Evolutionary conservation across 2,888 invertebrate genomes (phyloP).

Genomic region (Eudasyphora cyanicolor): DNA sequence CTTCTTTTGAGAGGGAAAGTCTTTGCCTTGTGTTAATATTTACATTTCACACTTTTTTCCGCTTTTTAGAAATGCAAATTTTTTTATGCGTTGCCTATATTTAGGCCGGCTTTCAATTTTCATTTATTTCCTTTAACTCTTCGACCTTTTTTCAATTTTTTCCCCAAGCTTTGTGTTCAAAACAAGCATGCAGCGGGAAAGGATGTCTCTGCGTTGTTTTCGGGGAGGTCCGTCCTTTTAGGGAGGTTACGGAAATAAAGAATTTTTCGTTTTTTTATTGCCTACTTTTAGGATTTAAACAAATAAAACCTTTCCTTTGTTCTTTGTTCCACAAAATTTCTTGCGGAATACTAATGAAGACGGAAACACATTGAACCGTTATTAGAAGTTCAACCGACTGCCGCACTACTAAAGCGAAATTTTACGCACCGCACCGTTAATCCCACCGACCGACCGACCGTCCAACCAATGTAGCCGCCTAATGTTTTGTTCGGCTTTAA

Average conservation of each 20-base stretch:
- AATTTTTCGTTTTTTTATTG: slow-evolving; percentile 47
- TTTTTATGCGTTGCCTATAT: slow-evolving; percentile 32
- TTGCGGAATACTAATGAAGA: slow-evolving; percentile 48
- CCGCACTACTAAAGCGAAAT: too few species aligned
- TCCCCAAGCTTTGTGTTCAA: slow-evolving; percentile 9
- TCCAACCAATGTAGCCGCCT: too few species aligned
- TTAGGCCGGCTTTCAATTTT: slow-evolving; percentile 34
- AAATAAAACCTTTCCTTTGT: slow-evolving; percentile 43
- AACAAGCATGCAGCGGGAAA: slow-evolving; percentile 50
- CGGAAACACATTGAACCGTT: slow-evolving; percentile 24
- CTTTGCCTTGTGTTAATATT: slow-evolving; percentile 34
- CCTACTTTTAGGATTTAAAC: slow-evolving; percentile 53
- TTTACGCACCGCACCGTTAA: background rate
- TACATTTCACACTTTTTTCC: slow-evolving; percentile 34
- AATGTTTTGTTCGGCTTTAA: background rate
- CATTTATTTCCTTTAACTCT: slow-evolving; percentile 29
- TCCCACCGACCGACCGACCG: too few species aligned
- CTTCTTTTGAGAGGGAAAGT: background rate
- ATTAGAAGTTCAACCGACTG: slow-evolving; percentile 25
- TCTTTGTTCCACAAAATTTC: slow-evolving; percentile 23
- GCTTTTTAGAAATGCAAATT: slow-evolving; percentile 45
- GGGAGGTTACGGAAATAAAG: slow-evolving; percentile 8
- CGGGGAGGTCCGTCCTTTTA: too few species aligned
- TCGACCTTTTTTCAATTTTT: slow-evolving; percentile 56
- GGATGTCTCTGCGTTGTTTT: slow-evolving; percentile 30